Evolutionary conservation across 1,140 invertebrate genomes (phyloP).

Genomic region (Euglossa dilemma): DNA sequence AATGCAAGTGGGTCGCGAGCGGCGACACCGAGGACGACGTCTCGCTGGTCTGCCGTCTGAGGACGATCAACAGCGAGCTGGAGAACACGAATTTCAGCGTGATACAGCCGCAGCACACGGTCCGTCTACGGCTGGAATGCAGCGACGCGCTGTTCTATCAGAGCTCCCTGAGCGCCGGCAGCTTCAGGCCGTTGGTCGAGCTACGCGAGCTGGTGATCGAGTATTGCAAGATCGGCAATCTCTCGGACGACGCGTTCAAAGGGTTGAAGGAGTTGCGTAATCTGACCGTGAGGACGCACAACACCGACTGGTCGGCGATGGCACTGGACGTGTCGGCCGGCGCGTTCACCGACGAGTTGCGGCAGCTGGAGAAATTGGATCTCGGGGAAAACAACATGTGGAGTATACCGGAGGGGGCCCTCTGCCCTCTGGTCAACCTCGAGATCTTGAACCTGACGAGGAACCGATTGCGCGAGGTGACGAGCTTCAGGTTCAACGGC

Average conservation of each 20-base stretch:
- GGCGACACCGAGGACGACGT: conserved; percentile 87
- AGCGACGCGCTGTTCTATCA: conserved; percentile 93
- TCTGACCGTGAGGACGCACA: conserved; percentile 93
- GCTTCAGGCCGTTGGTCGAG: conserved; percentile 91
- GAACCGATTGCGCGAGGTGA: conserved; percentile 90
- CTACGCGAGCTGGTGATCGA: conserved; percentile 93
- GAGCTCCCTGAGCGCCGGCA: conserved; percentile 92
- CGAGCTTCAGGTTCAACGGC: conserved; percentile 88
- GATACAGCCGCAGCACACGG: conserved; percentile 93
- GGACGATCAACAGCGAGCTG: conserved; percentile 93
- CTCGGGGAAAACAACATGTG: conserved; percentile 94
- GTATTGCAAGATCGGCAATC: conserved; percentile 94
- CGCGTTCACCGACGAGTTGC: conserved; percentile 89
- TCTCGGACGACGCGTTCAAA: conserved; percentile 92
- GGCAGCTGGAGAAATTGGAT: conserved; percentile 90
- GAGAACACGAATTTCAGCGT: conserved; percentile 95
- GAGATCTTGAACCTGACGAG: conserved; percentile 91
- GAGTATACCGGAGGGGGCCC: conserved; percentile 90
- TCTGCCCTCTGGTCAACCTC: conserved; percentile 90
- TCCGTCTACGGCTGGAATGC: conserved; percentile 90
- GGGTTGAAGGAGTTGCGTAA: conserved; percentile 91
- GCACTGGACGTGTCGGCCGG: conserved; percentile 89
- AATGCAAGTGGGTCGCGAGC: conserved; percentile 90
- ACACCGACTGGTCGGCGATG: conserved; percentile 94
- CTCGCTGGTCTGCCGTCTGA: conserved; percentile 89